Evolutionary conservation across 2,113 vertebrate genomes (phyloP).

Genomic region (Hippotragus niger): DNA sequence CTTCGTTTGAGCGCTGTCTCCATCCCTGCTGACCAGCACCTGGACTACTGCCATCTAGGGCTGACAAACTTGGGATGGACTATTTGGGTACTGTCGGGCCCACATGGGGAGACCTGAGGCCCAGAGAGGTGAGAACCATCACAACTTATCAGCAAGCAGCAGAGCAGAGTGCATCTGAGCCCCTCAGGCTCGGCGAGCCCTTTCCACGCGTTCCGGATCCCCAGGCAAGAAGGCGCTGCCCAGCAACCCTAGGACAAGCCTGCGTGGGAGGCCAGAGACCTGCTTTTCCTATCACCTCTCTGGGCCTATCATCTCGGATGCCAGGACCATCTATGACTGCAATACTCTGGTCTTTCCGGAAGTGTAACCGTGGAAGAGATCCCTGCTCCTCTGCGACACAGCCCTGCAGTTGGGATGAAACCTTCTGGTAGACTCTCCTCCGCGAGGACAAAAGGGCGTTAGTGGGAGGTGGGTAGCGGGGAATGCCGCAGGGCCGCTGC

Average conservation of each 20-base stretch:
- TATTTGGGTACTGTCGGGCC: neutral
- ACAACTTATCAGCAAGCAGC: neutral
- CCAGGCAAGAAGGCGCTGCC: neutral
- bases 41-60: neutral
- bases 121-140: neutral
- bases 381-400: neutral
- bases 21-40: neutral
- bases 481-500: neutral
- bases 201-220: neutral
- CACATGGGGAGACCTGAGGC: neutral
- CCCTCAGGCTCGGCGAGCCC: neutral
- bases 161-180: neutral
- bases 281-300: neutral
- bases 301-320: neutral
- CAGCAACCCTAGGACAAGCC: neutral
- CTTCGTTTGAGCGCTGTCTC: neutral
- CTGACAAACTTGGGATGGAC: neutral
- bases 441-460: neutral
- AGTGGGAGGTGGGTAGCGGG: neutral
- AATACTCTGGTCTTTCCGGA: neutral
- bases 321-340: neutral
- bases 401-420: neutral
- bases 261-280: neutral
- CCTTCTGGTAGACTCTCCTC: neutral
- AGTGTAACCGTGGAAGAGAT: neutral